phyloP scores from a whole-genome alignment of 2,888 invertebrate species.

The Drosophila picticornis region DNA sequence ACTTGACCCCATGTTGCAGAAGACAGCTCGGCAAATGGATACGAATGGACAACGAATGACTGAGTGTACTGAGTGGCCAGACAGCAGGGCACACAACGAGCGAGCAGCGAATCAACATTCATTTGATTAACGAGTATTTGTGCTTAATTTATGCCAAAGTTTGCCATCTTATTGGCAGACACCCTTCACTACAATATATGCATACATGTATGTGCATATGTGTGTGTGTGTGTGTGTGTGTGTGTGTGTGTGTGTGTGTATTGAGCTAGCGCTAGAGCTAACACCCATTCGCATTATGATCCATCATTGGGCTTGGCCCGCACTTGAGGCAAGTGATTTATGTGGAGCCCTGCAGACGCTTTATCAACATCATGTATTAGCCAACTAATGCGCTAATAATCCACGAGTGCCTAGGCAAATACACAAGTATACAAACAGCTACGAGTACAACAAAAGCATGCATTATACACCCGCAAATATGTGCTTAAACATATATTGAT shows the following conservation, averaged over 20 bases:
- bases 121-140: slow-evolving; percentile 79
- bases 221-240: not conserved
- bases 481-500: slow-evolving; percentile 60
- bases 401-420: slow-evolving; percentile 74
- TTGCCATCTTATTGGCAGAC: slow-evolving; percentile 55
- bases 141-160: slow-evolving; percentile 74
- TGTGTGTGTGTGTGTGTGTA: not conserved
- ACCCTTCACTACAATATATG: slow-evolving; percentile 11
- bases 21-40: slow-evolving; percentile 55
- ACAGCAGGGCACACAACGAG: not conserved
- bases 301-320: slow-evolving; percentile 57
- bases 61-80: slow-evolving; percentile 27
- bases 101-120: slow-evolving; percentile 56
- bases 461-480: slow-evolving; percentile 7
- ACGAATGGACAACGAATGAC: slow-evolving; percentile 32
- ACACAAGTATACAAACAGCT: slow-evolving; percentile 47
- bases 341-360: slow-evolving; percentile 36
- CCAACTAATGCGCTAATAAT: slow-evolving; percentile 78
- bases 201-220: not conserved
- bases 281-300: slow-evolving; percentile 59
- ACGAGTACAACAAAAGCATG: slow-evolving; percentile 6
- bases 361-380: slow-evolving; percentile 68
- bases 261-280: slow-evolving; percentile 1
- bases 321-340: slow-evolving; percentile 58
- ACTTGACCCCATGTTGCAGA: slow-evolving; percentile 35